phyloP scores from a whole-genome alignment of 2,113 vertebrate genomes.

The Heterotilapia buettikoferi region DNA sequence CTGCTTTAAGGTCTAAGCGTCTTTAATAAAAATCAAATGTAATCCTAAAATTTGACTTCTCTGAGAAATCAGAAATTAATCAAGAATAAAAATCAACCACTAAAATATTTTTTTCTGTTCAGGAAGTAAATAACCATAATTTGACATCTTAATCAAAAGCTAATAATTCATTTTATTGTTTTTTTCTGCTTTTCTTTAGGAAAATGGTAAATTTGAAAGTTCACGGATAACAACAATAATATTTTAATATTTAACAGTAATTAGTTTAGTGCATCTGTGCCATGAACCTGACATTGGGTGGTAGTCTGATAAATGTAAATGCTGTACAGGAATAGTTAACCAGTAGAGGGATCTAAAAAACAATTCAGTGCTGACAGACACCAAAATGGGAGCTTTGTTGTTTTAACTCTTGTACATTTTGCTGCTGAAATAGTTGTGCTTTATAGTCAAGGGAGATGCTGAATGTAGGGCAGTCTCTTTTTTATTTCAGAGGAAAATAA shows the following conservation, averaged over 20 bases:
- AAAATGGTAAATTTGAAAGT: background rate
- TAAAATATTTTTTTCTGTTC: background rate
- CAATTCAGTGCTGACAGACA: background rate
- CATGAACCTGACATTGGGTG: background rate
- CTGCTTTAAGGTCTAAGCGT: conserved; percentile 79
- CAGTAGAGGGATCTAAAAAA: background rate
- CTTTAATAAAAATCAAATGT: background rate
- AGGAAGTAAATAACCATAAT: background rate
- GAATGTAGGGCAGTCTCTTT: background rate
- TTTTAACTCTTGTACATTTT: background rate
- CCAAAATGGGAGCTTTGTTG: background rate
- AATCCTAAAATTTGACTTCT: background rate
- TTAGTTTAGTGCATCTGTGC: background rate
- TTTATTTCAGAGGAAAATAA: conserved; percentile 78
- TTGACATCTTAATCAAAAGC: background rate
- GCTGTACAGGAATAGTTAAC: background rate
- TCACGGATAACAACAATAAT: fast-evolving
- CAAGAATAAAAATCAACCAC: background rate
- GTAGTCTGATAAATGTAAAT: background rate
- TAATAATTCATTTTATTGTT: background rate
- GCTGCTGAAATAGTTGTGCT: background rate
- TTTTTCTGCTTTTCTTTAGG: background rate
- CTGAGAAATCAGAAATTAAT: background rate
- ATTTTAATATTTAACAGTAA: background rate
- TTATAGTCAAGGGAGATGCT: background rate